A percentile compares a stretch with the other conserved stretches of the same genome.
These are phyloP conservation scores for Ceratothoa steindachneri DNA, from an alignment of 2,888 invertebrate genomes.

Conservation along the genomic window DNA sequence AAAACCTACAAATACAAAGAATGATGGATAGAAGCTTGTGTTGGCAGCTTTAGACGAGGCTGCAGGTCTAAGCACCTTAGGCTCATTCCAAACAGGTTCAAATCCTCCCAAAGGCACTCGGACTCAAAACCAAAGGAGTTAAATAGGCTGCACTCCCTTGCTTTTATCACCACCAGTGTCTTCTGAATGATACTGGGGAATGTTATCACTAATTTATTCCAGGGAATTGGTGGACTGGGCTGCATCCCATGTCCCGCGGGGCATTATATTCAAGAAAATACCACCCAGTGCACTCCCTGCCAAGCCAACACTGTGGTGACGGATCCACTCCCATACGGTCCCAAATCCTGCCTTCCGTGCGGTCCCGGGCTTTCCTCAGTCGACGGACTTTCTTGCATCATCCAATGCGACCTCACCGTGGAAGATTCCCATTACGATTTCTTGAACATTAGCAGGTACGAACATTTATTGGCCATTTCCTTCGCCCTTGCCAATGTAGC, in stretches of 20 bases:
- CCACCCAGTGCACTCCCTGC: conserved; percentile 56
- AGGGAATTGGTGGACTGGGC: conserved; percentile 50
- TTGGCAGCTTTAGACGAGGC: too few relatives aligned
- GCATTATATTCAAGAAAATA: conserved; percentile 54
- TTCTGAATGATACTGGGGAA: too few relatives aligned
- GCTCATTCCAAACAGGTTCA: too few relatives aligned
- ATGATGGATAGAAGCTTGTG: too few relatives aligned
- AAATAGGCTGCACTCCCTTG: too few relatives aligned
- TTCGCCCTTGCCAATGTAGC: not conserved
- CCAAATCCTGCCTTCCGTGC: conserved; percentile 56
- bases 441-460: conserved; percentile 53
- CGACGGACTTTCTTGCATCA: conserved; percentile 55
- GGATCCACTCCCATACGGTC: conserved; percentile 52
- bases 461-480: conserved; percentile 5
- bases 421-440: conserved; percentile 52
- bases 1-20: too few relatives aligned
- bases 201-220: too few relatives aligned
- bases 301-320: conserved; percentile 53
- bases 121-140: too few relatives aligned
- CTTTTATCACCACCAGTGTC: too few relatives aligned
- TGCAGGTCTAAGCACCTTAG: too few relatives aligned
- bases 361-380: conserved; percentile 55
- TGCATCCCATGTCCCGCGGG: conserved; percentile 59
- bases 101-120: too few relatives aligned
- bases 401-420: conserved; percentile 54